These are phyloP conservation scores for Chelonus insularis DNA, from an alignment of 1,140 invertebrate species.

Conservation along the genomic window DNA sequence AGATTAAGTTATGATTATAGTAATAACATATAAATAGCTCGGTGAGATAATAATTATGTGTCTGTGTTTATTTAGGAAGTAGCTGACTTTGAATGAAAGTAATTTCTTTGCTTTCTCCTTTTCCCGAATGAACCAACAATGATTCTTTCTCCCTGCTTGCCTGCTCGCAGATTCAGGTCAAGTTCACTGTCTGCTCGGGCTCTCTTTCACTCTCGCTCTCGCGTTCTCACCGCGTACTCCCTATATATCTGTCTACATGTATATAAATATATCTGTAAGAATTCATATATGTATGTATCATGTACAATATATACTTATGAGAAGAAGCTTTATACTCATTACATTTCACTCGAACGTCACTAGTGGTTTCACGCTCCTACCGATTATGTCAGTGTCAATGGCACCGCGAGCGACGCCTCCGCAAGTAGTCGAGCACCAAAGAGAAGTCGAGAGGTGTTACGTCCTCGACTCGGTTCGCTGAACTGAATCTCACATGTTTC, in stretches of 20 bases:
- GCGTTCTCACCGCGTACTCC: constrained; percentile 7
- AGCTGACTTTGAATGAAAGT: constrained; percentile 5
- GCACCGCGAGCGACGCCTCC: constrained; percentile 31
- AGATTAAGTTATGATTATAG: not conserved
- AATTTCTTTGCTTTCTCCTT: constrained; percentile 45
- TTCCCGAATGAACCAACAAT: constrained; percentile 30
- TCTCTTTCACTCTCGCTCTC: constrained; percentile 33
- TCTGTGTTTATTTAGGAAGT: not conserved
- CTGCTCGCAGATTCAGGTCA: constrained; percentile 42
- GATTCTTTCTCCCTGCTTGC: constrained; percentile 46
- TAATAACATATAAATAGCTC: not conserved
- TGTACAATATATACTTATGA: constrained; percentile 3
- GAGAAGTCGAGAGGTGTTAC: not conserved
- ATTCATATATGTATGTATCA: not conserved
- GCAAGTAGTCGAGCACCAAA: constrained; percentile 10
- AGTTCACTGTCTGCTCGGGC: constrained; percentile 42
- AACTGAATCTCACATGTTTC: constrained; percentile 35
- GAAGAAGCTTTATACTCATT: not conserved
- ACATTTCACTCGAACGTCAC: constrained; percentile 29
- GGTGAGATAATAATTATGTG: not conserved
- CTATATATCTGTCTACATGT: not conserved
- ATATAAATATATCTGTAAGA: not conserved
- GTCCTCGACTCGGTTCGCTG: constrained; percentile 35
- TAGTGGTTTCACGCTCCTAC: constrained; percentile 24
- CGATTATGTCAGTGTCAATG: constrained; percentile 46